These are phyloP conservation scores for Liparis tanakae DNA, from an alignment of 2,797 vertebrate genomes.

Conservation along the genomic window DNA sequence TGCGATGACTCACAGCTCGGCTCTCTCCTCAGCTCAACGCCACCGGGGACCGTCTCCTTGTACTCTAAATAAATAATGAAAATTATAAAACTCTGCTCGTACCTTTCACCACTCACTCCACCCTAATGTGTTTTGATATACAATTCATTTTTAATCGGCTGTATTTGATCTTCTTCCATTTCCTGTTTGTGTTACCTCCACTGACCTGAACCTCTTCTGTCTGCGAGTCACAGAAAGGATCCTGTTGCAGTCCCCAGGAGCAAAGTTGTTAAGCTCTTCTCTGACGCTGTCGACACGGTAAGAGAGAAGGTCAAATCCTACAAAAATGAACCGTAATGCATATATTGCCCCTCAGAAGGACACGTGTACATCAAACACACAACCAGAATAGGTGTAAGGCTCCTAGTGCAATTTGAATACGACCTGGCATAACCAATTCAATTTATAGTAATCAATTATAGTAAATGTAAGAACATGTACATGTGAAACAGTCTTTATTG, in stretches of 20 bases:
- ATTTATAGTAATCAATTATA: not conserved
- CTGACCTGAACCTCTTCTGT: constrained; percentile 42
- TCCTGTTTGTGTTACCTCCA: constrained; percentile 28
- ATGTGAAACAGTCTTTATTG: not conserved
- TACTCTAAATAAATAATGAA: constrained; percentile 51
- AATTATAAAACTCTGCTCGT: not conserved
- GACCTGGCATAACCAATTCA: not conserved
- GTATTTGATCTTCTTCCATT: not conserved
- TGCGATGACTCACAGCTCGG: not conserved
- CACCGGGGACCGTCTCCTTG: constrained; percentile 1
- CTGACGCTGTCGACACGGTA: constrained; percentile 27
- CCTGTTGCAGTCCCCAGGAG: constrained; percentile 46
- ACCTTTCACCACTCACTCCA: constrained; percentile 11
- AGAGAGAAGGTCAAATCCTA: constrained; percentile 57
- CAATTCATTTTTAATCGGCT: constrained; percentile 43
- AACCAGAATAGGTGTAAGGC: not conserved
- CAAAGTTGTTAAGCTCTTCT: constrained; percentile 56
- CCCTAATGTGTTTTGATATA: constrained; percentile 6
- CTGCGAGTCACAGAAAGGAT: constrained; percentile 20
- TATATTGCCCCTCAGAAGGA: constrained; percentile 14
- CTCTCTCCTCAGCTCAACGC: constrained; percentile 1
- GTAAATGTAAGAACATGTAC: not conserved
- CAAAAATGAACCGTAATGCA: not conserved
- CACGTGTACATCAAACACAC: not conserved
- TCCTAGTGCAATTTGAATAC: not conserved